Evolutionary conservation across 2,797 vertebrate species (phyloP).

Genomic region (Chelon auratus): DNA sequence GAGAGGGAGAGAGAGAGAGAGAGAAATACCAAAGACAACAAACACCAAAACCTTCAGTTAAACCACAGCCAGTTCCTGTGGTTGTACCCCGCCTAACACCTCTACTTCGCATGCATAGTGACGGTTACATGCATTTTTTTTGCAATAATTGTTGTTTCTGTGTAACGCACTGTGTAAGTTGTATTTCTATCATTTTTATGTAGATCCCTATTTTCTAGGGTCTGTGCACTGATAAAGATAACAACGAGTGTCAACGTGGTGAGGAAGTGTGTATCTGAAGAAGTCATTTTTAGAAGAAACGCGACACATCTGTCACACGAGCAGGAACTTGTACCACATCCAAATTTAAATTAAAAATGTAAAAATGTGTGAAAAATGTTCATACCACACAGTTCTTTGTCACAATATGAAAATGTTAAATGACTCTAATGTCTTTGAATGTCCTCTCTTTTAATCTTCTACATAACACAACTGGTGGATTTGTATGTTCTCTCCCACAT

Average conservation of each 20-base stretch:
- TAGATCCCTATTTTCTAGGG: neutral
- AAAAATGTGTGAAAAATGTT: neutral
- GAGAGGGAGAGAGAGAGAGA: no score
- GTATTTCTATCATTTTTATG: neutral
- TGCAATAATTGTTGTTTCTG: no score
- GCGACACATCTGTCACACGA: neutral
- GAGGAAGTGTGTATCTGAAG: neutral
- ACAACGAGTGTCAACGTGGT: neutral
- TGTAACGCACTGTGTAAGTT: neutral
- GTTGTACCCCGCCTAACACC: neutral
- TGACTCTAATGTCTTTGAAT: neutral
- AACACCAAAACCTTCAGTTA: neutral
- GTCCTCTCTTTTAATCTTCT: neutral
- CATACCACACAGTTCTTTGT: neutral
- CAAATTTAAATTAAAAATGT: no score
- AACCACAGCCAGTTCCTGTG: slow-evolving; percentile 21
- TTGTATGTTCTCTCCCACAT: neutral
- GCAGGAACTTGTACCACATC: neutral
- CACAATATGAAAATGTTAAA: neutral
- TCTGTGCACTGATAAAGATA: neutral
- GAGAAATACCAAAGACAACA: neutral
- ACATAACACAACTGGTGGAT: neutral
- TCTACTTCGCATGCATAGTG: no score
- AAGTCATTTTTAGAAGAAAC: neutral
- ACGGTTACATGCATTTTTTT: no score